Evolutionary conservation across 2,888 invertebrate species (phyloP).

Genomic region (Caenorhabditis sp.): DNA sequence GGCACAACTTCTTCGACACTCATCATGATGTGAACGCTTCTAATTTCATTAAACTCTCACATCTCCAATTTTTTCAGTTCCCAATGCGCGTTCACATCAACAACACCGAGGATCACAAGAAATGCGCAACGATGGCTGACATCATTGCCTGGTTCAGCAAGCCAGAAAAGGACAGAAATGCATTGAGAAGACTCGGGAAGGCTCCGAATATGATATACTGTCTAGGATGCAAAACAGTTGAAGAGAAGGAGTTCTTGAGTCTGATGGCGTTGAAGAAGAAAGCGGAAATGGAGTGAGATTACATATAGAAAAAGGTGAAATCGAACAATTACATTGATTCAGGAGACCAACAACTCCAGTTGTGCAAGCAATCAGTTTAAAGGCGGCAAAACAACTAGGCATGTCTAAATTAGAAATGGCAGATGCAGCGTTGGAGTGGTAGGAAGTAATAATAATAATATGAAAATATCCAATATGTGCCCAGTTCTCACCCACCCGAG

Average conservation of each 20-base stretch:
- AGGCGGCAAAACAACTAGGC: constrained; percentile 22
- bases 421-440: constrained; percentile 3
- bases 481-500: too few relatives aligned
- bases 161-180: constrained; percentile 31
- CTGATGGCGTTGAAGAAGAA: constrained; percentile 11
- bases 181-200: constrained; percentile 23
- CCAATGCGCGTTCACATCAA: constrained; percentile 43
- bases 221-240: constrained; percentile 40
- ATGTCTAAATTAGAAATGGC: constrained; percentile 32
- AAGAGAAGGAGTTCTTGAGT: constrained; percentile 45
- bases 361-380: constrained; percentile 4
- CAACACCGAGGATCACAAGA: constrained; percentile 18
- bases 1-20: constrained; percentile 46
- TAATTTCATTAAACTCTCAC: background rate
- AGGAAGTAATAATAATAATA: background rate
- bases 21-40: constrained; percentile 11
- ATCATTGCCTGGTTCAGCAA: constrained; percentile 37
- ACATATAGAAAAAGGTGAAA: background rate
- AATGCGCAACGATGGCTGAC: constrained; percentile 38
- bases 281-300: background rate
- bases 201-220: constrained; percentile 30
- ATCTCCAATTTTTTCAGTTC: constrained; percentile 33
- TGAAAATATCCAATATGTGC: background rate
- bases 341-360: background rate
- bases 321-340: background rate